These are phyloP conservation scores for Tiphia femorata DNA, from an alignment of 2,888 invertebrate genomes.

Conservation along the genomic window DNA sequence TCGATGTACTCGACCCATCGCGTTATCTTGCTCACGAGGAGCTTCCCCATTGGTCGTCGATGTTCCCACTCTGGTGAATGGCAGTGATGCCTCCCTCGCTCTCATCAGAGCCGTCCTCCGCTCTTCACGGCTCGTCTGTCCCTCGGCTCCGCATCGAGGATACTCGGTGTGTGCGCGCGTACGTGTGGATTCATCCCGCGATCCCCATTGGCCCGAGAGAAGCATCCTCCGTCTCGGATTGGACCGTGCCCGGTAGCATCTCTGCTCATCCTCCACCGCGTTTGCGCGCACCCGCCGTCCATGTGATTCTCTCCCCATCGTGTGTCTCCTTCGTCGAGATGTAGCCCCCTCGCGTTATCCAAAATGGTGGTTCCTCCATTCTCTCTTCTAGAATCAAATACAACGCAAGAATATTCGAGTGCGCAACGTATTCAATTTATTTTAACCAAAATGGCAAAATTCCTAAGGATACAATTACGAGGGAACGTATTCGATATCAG, in stretches of 20 bases:
- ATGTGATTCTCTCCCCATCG: constrained; percentile 23
- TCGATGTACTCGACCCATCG: constrained; percentile 43
- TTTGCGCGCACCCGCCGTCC: constrained; percentile 49
- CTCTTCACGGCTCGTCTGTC: constrained; percentile 30
- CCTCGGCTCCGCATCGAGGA: constrained; percentile 26
- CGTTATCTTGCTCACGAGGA: constrained; percentile 47
- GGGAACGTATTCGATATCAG: no score
- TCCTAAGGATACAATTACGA: no score
- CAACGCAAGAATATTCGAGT: no score
- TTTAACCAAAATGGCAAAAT: no score
- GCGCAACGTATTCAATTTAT: no score
- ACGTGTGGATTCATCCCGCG: constrained; percentile 55
- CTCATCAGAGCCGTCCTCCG: constrained; percentile 39
- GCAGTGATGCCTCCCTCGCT: constrained; percentile 49
- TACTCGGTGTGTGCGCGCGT: constrained; percentile 35
- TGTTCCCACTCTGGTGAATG: constrained; percentile 57
- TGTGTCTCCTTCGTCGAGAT: no score
- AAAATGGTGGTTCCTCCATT: constrained; percentile 56
- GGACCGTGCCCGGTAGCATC: constrained; percentile 57
- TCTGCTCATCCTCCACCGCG: constrained; percentile 66
- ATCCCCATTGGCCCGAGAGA: constrained; percentile 59
- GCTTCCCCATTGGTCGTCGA: constrained; percentile 55
- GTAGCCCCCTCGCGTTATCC: no score
- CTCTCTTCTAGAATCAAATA: no score
- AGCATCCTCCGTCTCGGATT: constrained; percentile 61